Conservation (phyloP, 2,888 invertebrate genomes). For the Meloe dianella region DNA sequence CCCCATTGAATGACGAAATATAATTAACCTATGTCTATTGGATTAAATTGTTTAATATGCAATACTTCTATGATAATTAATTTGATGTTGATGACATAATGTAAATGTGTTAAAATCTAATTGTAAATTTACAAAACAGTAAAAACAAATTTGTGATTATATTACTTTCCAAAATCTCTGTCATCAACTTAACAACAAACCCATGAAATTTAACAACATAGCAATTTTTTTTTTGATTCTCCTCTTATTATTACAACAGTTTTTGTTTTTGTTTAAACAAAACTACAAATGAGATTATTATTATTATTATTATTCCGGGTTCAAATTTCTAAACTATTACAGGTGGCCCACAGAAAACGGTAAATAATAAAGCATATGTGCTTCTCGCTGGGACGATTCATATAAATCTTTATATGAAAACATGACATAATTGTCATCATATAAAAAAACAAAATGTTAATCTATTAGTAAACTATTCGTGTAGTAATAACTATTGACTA, state of each 20-base stretch:
- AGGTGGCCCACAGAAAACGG: not conserved
- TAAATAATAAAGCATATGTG: no score
- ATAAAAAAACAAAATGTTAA: not conserved
- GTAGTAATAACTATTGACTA: conserved; percentile 14
- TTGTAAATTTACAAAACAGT: not conserved
- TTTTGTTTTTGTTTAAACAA: not conserved
- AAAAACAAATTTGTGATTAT: not conserved
- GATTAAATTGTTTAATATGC: no score
- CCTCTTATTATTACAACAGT: not conserved
- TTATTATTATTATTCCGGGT: no score
- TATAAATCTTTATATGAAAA: not conserved
- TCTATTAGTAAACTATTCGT: not conserved
- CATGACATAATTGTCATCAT: conserved; percentile 2
- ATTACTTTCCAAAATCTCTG: not conserved
- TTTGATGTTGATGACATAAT: not conserved
- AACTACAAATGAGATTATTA: not conserved
- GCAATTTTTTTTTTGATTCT: not conserved
- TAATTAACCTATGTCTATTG: no score
- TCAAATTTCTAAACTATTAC: not conserved
- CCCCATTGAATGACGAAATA: no score
- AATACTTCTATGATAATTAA: no score
- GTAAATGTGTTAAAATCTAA: not conserved
- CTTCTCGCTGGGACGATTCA: not conserved
- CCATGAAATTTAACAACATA: not conserved
- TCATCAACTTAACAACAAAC: not conserved